phyloP scores from a whole-genome alignment of 64 coral and sea anemone genomes.

The Dendronephthya gigantea region DNA sequence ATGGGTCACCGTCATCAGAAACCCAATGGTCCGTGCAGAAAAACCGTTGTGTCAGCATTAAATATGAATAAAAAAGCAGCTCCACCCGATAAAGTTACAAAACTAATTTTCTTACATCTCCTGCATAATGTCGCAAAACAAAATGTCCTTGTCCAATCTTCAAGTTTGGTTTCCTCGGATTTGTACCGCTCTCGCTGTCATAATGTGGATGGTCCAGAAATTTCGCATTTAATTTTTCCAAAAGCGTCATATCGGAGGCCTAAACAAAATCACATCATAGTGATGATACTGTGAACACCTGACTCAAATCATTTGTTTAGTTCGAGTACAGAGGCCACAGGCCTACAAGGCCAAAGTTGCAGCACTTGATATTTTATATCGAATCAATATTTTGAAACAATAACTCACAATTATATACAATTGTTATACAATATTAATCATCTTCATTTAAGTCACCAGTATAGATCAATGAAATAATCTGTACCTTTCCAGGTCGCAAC shows the following conservation, averaged over 20 bases:
- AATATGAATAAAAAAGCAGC: no score
- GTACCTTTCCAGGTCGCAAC: constrained; percentile 71
- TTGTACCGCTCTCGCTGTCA: constrained; percentile 64
- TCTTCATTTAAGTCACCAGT: no score
- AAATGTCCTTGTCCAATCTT: constrained; percentile 64
- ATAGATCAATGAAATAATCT: neutral
- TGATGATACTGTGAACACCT: neutral
- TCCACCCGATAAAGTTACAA: no score
- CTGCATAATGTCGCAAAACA: constrained; percentile 80
- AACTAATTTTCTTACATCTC: constrained; percentile 47
- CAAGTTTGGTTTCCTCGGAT: constrained; percentile 52
- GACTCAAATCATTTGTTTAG: neutral
- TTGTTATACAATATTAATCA: no score
- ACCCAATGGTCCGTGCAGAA: no score
- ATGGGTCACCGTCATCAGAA: no score
- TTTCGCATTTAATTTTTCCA: constrained; percentile 69
- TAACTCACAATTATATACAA: no score
- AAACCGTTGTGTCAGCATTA: no score
- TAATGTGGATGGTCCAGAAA: constrained; percentile 70
- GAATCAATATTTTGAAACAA: neutral
- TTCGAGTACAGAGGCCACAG: no score
- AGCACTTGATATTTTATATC: neutral
- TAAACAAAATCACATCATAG: constrained; percentile 28
- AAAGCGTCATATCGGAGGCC: constrained; percentile 69
- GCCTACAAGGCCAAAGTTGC: no score